A percentile compares a stretch with the other conserved stretches of the same genome.
These are phyloP conservation scores for Oplegnathus fasciatus DNA, from an alignment of 2,113 vertebrate species.

Conservation along the genomic window DNA sequence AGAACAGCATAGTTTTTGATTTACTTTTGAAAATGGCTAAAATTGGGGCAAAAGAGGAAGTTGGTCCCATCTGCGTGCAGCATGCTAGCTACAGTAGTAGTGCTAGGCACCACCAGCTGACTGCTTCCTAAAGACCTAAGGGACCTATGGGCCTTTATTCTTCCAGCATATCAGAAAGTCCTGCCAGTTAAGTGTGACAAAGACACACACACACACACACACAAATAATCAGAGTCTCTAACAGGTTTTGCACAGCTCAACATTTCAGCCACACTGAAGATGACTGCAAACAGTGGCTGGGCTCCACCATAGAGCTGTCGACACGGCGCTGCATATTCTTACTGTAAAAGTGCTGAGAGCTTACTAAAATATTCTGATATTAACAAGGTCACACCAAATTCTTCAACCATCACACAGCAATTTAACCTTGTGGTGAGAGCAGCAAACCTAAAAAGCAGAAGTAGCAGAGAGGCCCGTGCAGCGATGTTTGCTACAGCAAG, in stretches of 20 bases:
- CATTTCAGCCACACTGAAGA: background rate
- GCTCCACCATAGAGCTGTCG: slow-evolving; percentile 4
- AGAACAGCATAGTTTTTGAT: background rate
- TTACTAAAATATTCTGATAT: background rate
- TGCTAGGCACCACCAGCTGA: background rate
- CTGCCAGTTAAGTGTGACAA: background rate
- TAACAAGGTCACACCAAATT: background rate
- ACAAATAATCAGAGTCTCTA: background rate
- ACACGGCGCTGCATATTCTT: background rate
- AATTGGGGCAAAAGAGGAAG: background rate
- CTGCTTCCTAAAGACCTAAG: background rate
- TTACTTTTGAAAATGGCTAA: background rate
- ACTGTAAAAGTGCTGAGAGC: background rate
- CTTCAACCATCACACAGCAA: slow-evolving; percentile 6
- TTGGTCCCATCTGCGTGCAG: background rate
- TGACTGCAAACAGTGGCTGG: background rate
- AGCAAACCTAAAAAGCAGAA: background rate
- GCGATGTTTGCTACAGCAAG: slow-evolving; percentile 6
- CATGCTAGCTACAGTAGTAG: too few species aligned
- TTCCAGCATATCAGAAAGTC: background rate
- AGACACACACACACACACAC: background rate
- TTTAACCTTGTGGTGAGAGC: background rate
- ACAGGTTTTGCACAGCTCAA: slow-evolving; percentile 19
- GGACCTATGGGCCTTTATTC: background rate
- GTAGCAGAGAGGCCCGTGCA: background rate